Evolutionary conservation across 2,113 vertebrate species (phyloP).

Genomic region (Ptilorrhoa leucosticta): DNA sequence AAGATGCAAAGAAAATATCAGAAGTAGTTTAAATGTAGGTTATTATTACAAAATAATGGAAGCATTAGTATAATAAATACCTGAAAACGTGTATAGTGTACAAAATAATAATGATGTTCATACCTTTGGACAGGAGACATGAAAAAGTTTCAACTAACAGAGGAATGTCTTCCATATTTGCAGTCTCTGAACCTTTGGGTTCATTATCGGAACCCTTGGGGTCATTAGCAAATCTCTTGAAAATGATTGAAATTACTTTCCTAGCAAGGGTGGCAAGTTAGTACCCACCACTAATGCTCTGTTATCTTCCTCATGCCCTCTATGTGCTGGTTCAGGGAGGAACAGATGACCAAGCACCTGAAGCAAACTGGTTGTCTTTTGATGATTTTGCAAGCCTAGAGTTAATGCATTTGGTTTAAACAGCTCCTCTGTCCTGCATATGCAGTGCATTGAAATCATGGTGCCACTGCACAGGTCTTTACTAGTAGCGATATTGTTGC

Average conservation of each 20-base stretch:
- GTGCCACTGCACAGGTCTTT: background rate
- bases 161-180: background rate
- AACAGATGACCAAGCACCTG: no score
- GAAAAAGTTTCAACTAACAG: background rate
- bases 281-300: background rate
- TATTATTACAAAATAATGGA: background rate
- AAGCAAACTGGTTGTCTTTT: background rate
- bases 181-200: background rate
- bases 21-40: background rate
- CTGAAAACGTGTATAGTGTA: background rate
- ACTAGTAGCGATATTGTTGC: background rate
- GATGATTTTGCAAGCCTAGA: background rate
- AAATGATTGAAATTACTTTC: background rate
- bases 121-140: background rate
- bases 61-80: background rate
- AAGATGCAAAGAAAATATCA: background rate
- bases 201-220: background rate
- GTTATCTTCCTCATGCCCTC: rapidly evolving
- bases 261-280: background rate
- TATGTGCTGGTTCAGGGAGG: rapidly evolving
- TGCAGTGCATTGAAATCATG: background rate
- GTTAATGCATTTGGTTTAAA: background rate
- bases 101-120: background rate
- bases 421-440: background rate
- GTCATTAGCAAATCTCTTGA: background rate